These are phyloP conservation scores for Gymnoscopelus microlampas DNA, from an alignment of 2,797 vertebrate species.

Conservation along the genomic window DNA sequence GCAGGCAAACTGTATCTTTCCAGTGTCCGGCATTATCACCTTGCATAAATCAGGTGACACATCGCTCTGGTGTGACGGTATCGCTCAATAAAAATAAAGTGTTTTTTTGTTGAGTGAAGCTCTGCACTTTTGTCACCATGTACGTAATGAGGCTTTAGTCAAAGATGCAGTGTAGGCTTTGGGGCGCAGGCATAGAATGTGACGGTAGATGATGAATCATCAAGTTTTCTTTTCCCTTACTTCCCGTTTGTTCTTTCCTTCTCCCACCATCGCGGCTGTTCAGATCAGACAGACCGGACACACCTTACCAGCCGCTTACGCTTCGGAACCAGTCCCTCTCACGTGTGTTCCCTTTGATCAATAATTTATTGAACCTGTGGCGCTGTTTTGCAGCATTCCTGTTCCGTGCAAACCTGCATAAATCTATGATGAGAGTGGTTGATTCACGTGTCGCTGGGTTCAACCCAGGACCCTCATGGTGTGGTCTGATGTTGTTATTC, in stretches of 20 bases:
- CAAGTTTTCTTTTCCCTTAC: conserved; percentile 16
- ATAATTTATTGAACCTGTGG: conserved; percentile 33
- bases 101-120: no score
- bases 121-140: no score
- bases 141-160: not conserved
- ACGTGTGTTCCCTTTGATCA: conserved; percentile 24
- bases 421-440: conserved; percentile 5
- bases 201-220: conserved; percentile 36
- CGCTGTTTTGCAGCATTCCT: conserved; percentile 7
- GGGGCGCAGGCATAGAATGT: conserved; percentile 19
- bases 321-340: conserved; percentile 11
- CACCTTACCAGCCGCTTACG: conserved; percentile 29
- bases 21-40: not conserved
- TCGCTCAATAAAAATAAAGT: no score
- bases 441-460: not conserved
- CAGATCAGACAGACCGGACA: conserved; percentile 24
- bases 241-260: conserved; percentile 9
- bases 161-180: conserved; percentile 8
- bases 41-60: no score
- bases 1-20: not conserved
- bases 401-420: conserved; percentile 11
- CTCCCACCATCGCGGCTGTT: conserved; percentile 10
- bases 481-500: not conserved
- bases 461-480: not conserved
- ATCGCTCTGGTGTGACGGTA: no score